Conservation (phyloP, 2,888 invertebrate genomes). For the Slavum lentiscoides region DNA sequence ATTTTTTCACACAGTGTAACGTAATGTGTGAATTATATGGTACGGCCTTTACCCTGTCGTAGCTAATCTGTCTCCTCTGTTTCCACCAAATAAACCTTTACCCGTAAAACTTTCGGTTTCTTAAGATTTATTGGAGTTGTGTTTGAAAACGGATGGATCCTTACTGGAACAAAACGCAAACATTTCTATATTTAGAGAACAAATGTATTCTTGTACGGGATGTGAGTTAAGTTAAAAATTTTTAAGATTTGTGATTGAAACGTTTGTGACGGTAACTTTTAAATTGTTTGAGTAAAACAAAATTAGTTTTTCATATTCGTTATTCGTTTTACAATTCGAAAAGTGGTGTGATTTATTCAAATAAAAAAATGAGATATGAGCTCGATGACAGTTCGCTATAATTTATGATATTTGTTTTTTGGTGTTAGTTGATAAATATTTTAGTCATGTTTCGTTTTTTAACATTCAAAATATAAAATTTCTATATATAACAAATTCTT, state of each 20-base stretch:
- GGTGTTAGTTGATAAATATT: not conserved
- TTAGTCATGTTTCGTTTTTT: not conserved
- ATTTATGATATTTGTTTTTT: constrained; percentile 20
- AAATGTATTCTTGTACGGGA: not conserved
- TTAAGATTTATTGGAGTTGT: constrained; percentile 39
- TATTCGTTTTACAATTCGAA: not conserved
- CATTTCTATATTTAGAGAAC: constrained; percentile 7
- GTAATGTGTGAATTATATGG: constrained; percentile 51
- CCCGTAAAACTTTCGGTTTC: constrained; percentile 26
- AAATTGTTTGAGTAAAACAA: constrained; percentile 1
- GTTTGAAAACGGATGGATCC: constrained; percentile 13
- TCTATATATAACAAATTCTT: too few relatives aligned
- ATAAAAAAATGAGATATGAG: constrained; percentile 10
- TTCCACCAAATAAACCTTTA: constrained; percentile 18
- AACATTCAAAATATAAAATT: not conserved
- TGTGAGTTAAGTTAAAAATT: not conserved
- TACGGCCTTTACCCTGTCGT: constrained; percentile 51
- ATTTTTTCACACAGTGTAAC: constrained; percentile 35
- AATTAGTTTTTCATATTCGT: constrained; percentile 25
- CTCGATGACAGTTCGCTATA: not conserved
- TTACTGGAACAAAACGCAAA: constrained; percentile 25
- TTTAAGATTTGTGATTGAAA: constrained; percentile 2
- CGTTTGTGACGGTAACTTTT: constrained; percentile 7
- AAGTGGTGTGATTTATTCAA: constrained; percentile 6
- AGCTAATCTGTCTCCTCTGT: constrained; percentile 44